Percentiles rank a stretch among this genome's conserved stretches.
Evolutionary conservation across 2,888 invertebrate genomes (phyloP).

Genomic region (Danaus chrysippus): DNA sequence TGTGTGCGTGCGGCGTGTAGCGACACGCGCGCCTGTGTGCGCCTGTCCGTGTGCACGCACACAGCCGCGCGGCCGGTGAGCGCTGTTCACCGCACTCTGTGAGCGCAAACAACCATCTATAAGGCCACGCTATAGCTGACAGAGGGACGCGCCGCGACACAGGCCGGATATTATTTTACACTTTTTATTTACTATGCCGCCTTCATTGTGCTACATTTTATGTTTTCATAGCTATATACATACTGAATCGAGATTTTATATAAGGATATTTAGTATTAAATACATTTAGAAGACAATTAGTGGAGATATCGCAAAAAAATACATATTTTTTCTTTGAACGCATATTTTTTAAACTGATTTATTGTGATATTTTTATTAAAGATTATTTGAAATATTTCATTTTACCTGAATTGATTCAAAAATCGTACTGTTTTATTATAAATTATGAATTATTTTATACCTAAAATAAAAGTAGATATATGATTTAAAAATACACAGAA

Average conservation of each 20-base stretch:
- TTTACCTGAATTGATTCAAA: too few species aligned
- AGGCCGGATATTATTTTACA: slow-evolving; percentile 46
- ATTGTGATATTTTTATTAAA: too few species aligned
- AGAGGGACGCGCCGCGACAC: slow-evolving; percentile 66
- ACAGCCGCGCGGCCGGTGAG: slow-evolving; percentile 70
- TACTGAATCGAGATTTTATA: neutral
- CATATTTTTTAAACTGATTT: too few species aligned
- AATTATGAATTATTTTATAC: too few species aligned
- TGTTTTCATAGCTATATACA: neutral
- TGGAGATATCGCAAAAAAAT: neutral
- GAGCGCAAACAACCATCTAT: slow-evolving; percentile 80
- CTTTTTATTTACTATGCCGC: slow-evolving; percentile 22
- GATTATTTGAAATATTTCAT: too few species aligned
- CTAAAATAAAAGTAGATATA: too few species aligned
- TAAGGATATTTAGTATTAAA: neutral
- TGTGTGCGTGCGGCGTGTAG: slow-evolving; percentile 37
- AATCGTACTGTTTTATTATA: too few species aligned
- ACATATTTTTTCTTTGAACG: neutral
- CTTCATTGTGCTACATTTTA: slow-evolving; percentile 8
- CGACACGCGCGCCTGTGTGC: slow-evolving; percentile 40
- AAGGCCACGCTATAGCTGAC: slow-evolving; percentile 80
- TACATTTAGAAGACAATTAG: neutral
- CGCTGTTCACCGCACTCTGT: slow-evolving; percentile 80
- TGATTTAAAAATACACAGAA: too few species aligned
- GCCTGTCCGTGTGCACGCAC: slow-evolving; percentile 58